Evolutionary conservation across 23 tunicate genomes (phyloP).

Genomic region (Aplidium turbinatum): DNA sequence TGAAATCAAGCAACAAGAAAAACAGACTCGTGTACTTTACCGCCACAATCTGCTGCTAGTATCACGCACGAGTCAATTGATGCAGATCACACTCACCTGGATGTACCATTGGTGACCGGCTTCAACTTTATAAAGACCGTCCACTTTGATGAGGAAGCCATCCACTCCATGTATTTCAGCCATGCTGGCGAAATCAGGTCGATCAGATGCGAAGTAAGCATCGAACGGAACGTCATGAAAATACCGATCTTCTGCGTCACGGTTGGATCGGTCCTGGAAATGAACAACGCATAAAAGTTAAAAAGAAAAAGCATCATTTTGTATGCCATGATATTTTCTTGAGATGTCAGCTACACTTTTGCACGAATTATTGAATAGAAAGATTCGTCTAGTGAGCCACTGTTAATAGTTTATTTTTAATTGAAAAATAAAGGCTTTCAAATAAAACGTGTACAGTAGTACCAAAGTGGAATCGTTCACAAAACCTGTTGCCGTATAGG

Average conservation of each 20-base stretch:
- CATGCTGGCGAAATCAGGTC: slow-evolving; percentile 70
- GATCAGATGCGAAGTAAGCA: slow-evolving; percentile 91
- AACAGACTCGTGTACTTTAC: too few relatives aligned
- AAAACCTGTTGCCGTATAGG: too few relatives aligned
- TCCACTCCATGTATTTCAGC: slow-evolving; percentile 80
- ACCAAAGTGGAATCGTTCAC: neutral
- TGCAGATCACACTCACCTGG: slow-evolving; percentile 55
- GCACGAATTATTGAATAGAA: too few relatives aligned
- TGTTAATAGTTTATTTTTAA: too few relatives aligned
- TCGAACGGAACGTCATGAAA: slow-evolving; percentile 97
- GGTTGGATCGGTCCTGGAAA: slow-evolving; percentile 85
- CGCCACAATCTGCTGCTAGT: too few relatives aligned
- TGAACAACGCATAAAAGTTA: neutral
- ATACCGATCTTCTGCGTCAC: slow-evolving; percentile 85
- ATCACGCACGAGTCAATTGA: too few relatives aligned
- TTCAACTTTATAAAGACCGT: slow-evolving; percentile 93
- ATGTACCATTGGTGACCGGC: slow-evolving; percentile 99
- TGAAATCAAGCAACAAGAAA: too few relatives aligned
- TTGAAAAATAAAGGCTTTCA: too few relatives aligned
- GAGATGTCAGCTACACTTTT: too few relatives aligned
- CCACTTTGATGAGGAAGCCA: slow-evolving; percentile 88
- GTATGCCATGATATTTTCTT: too few relatives aligned
- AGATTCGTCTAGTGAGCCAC: too few relatives aligned
- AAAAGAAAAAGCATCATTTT: too few relatives aligned
- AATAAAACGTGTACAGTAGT: neutral